Percentiles rank a stretch among this genome's conserved stretches.
Evolutionary conservation across 2,113 vertebrate genomes (phyloP).

Genomic region (Paradisaea rubra): DNA sequence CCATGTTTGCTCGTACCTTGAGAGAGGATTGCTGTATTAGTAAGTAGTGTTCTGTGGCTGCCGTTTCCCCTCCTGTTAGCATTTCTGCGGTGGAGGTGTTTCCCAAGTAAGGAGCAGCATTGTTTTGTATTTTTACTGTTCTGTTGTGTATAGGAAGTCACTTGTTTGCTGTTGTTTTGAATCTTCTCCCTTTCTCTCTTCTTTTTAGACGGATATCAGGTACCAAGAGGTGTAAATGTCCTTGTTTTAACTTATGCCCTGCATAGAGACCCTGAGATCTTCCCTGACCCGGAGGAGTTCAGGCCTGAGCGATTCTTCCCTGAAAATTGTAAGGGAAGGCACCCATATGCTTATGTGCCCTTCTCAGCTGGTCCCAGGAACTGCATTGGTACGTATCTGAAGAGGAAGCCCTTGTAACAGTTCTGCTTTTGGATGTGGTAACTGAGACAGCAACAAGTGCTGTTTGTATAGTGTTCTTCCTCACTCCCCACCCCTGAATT

Average conservation of each 20-base stretch:
- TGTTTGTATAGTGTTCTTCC: background rate
- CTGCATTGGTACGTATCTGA: constrained; percentile 84
- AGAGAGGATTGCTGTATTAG: constrained; percentile 81
- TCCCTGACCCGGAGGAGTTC: constrained; percentile 89
- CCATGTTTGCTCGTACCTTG: constrained; percentile 83
- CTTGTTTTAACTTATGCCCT: constrained; percentile 80
- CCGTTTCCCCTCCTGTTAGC: background rate
- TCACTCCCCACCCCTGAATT: fast-evolving
- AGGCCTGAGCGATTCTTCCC: constrained; percentile 87
- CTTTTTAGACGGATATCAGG: constrained; percentile 74
- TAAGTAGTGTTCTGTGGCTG: constrained; percentile 52
- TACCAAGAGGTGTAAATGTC: constrained; percentile 75
- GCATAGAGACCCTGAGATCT: constrained; percentile 83
- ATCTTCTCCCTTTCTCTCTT: background rate
- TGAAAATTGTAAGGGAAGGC: constrained; percentile 79
- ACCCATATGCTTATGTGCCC: constrained; percentile 85
- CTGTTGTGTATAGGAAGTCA: background rate
- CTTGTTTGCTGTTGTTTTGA: background rate
- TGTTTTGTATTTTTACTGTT: background rate
- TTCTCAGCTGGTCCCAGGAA: constrained; percentile 95
- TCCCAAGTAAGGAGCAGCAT: background rate
- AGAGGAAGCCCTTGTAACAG: background rate
- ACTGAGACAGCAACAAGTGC: fast-evolving
- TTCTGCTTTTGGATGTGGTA: background rate
- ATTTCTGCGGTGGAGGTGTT: background rate